Evolutionary conservation across 2,797 vertebrate species (phyloP).

Genomic region (Coendou prehensilis): DNA sequence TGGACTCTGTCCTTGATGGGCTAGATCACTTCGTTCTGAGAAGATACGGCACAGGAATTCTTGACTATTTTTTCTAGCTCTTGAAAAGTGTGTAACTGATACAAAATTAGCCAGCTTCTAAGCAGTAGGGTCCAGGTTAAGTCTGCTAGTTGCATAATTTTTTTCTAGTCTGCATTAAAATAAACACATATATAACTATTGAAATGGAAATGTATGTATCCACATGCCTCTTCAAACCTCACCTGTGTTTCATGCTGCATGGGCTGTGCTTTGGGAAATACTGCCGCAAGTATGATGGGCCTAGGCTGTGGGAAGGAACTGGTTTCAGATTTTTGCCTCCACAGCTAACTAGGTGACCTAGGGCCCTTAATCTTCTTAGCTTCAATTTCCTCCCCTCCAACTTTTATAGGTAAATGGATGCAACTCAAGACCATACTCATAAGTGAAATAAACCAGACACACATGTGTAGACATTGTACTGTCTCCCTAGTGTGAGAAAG

Average conservation of each 20-base stretch:
- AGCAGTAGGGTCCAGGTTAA: background rate
- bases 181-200: background rate
- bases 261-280: background rate
- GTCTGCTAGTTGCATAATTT: slow-evolving; percentile 2
- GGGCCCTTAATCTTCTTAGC: background rate
- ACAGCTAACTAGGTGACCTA: background rate
- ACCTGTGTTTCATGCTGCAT: background rate
- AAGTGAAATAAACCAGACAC: too few species aligned
- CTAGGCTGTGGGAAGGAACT: background rate
- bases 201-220: background rate
- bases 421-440: too few species aligned
- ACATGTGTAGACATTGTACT: too few species aligned
- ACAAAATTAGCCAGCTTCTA: slow-evolving; percentile 33
- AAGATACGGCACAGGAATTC: slow-evolving; percentile 3
- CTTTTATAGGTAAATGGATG: too few species aligned
- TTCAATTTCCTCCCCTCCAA: background rate
- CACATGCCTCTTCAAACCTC: background rate
- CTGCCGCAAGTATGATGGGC: background rate
- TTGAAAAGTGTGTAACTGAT: background rate
- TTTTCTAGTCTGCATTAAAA: slow-evolving; percentile 41
- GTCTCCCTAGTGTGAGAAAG: too few species aligned
- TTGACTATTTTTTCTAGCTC: background rate
- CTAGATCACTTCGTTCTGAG: background rate
- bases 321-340: slow-evolving; percentile 26
- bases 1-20: background rate